These are phyloP conservation scores for Oreochromis grahami DNA, from an alignment of 2,797 vertebrate genomes.

Conservation along the genomic window DNA sequence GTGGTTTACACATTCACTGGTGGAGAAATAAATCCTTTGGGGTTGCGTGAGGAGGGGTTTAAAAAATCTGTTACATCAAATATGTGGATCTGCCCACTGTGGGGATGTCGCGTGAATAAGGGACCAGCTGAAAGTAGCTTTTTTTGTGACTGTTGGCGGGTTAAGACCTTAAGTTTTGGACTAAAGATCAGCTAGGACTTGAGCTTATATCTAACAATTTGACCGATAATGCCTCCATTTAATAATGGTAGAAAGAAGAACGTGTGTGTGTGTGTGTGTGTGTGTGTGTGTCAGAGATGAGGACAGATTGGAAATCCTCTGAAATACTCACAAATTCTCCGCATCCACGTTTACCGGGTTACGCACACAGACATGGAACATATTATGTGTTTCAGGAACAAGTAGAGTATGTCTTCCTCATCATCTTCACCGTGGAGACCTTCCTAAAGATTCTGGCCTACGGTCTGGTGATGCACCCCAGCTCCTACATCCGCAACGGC, in stretches of 20 bases:
- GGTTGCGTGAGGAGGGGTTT: background rate
- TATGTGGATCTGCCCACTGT: background rate
- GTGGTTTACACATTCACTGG: background rate
- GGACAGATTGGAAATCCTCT: background rate
- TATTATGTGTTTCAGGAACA: conserved; percentile 81
- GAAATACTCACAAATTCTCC: background rate
- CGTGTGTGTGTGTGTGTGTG: background rate
- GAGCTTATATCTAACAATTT: background rate
- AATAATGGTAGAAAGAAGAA: background rate
- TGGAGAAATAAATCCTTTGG: background rate
- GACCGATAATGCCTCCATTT: accelerated
- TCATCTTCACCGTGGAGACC: conserved; percentile 93
- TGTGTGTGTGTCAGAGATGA: background rate
- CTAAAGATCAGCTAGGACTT: background rate
- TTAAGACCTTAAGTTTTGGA: background rate
- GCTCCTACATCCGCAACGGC: conserved; percentile 92
- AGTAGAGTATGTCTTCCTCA: conserved; percentile 92
- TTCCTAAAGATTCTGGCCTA: conserved; percentile 95
- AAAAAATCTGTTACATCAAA: background rate
- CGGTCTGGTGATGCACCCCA: conserved; percentile 91
- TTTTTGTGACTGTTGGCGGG: background rate
- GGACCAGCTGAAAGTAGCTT: background rate
- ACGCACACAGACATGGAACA: background rate
- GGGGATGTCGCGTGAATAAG: background rate
- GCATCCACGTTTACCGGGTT: background rate